phyloP scores from a whole-genome alignment of 2,797 vertebrate genomes.

The Sciurus vulgaris region DNA sequence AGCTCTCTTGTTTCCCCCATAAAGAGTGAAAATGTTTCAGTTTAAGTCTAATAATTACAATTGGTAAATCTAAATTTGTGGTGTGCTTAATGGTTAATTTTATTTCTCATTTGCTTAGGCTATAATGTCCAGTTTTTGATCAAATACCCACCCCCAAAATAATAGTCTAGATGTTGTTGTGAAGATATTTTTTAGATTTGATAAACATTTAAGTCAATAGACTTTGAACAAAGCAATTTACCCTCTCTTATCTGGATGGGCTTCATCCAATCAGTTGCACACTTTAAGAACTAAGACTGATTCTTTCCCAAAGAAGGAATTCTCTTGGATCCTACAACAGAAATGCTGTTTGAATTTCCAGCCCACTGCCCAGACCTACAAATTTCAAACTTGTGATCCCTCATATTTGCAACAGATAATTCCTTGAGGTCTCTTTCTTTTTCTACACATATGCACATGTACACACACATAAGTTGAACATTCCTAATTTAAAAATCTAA shows the following conservation, averaged over 20 bases:
- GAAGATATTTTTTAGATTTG: neutral
- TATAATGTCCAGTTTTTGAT: neutral
- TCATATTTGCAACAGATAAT: neutral
- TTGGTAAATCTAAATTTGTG: neutral
- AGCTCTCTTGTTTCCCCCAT: neutral
- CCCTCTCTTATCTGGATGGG: neutral
- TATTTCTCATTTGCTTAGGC: neutral
- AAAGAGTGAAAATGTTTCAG: neutral
- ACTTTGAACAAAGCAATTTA: neutral
- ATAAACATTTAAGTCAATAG: neutral
- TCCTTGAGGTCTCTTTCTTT: neutral
- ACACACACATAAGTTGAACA: neutral
- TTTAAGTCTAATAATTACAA: neutral
- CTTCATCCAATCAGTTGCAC: neutral
- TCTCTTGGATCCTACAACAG: neutral
- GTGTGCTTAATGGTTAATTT: neutral
- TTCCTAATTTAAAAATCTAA: neutral
- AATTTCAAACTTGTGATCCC: neutral
- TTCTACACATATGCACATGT: neutral
- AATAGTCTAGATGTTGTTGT: neutral
- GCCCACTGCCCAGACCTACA: neutral
- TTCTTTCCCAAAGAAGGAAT: neutral
- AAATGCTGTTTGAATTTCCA: neutral
- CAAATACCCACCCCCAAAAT: no score
- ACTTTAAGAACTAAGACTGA: neutral